Conservation (phyloP, 2,113 vertebrate genomes). For the Stercorarius parasiticus region DNA sequence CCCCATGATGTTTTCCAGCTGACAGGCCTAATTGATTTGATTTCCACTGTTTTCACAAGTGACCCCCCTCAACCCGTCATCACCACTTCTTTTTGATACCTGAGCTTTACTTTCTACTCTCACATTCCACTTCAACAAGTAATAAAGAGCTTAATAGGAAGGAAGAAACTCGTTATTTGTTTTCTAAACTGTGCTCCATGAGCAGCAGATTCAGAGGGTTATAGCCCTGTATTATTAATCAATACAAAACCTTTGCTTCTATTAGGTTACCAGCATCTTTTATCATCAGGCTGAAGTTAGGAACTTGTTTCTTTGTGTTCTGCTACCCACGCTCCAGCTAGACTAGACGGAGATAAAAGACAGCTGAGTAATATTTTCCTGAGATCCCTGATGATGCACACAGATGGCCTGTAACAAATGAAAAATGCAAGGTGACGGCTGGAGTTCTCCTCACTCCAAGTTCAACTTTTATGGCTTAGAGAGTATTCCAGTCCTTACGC, state of each 20-base stretch:
- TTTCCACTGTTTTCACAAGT: conserved; percentile 71
- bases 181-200: neutral
- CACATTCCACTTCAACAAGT: conserved; percentile 65
- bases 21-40: conserved; percentile 70
- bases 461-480: conserved; percentile 35
- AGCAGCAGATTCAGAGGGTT: neutral
- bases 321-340: conserved; percentile 47
- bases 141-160: conserved; percentile 59
- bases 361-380: conserved; percentile 67
- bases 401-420: conserved; percentile 65
- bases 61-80: conserved; percentile 52
- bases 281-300: conserved; percentile 26
- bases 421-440: conserved; percentile 52
- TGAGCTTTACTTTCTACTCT: conserved; percentile 60
- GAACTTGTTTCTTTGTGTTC: conserved; percentile 47
- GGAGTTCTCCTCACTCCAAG: conserved; percentile 36
- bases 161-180: conserved; percentile 44
- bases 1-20: conserved; percentile 68
- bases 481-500: neutral
- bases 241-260: conserved; percentile 37
- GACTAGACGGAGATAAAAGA: conserved; percentile 64
- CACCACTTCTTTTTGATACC: conserved; percentile 58
- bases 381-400: conserved; percentile 57
- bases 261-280: conserved; percentile 44
- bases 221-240: conserved; percentile 42